Base-by-base conservation (phyloP, 2,888 invertebrate species). In the Alviniconcha strummeri region DNA sequence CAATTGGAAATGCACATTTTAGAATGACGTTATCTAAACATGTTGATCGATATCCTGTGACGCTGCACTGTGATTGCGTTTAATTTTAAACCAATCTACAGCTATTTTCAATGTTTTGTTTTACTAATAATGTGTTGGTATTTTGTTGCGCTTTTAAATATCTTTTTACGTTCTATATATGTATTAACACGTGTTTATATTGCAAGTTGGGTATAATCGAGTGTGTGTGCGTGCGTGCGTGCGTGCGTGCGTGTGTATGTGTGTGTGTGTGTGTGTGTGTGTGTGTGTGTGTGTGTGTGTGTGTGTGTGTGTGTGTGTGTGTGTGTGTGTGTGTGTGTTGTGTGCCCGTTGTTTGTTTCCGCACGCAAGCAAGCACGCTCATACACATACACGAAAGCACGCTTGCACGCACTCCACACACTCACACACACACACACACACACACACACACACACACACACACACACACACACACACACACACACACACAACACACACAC, bases 401-500 rank as follows among this genome's bases (percentile, higher is more conserved):
- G n/a, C n/a, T n/a, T n/a, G n/a, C n/a, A n/a, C n/a, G n/a, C n/a
- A n/a, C n/a, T n/a, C n/a, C n/a, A 36, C 9, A 13, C 60, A 13
- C 8, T 11, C 60, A 60, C 60, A 60, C 60, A 60, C 60, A 60
- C 60, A 13, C 77, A 13, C 77, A 17, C 13, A 54, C 77, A 13
- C 77, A 13, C 19, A 54, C 72, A 36, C 36, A 19, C 19, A 36
- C 19, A 72, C n/a, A 72, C n/a, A 19, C 19, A 19, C 76, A 76
- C 52, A 19, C 54, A 69, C 36, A 69, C 36, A 79, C 36, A 79
- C 56, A 79, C 36, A 79, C 56, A 79, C 36, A 79, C n/a, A 79
- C 36, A 79, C 56, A 79, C 36, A 60, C n/a, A 79, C 56, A 79
- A n/a, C 36, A 79, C n/a, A 79, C 15, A 79, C 15, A 79, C 56